Evolutionary conservation across 2,113 vertebrate species (phyloP).

Genomic region (Poecilia latipinna): DNA sequence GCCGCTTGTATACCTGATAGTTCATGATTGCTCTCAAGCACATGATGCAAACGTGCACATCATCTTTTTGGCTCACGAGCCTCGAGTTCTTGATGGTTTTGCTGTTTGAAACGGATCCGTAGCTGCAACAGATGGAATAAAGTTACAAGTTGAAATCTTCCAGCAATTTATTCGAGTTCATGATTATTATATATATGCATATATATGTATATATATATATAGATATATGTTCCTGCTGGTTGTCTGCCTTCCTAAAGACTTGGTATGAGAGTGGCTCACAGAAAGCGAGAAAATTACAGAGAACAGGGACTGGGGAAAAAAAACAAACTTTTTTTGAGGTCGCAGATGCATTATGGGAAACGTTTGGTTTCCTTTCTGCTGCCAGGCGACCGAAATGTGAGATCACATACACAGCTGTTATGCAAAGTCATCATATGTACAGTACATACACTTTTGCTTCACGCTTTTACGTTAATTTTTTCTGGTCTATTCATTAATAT

Average conservation of each 20-base stretch:
- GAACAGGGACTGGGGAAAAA: conserved; percentile 31
- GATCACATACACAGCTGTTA: conserved; percentile 33
- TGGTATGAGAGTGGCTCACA: conserved; percentile 38
- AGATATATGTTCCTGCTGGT: conserved; percentile 11
- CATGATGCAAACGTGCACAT: conserved; percentile 98
- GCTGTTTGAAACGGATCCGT: conserved; percentile 86
- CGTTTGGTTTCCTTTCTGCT: conserved; percentile 51
- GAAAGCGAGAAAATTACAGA: conserved; percentile 61
- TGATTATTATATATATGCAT: not conserved
- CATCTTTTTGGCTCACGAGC: conserved; percentile 96
- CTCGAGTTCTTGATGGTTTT: conserved; percentile 95
- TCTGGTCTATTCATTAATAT: not conserved
- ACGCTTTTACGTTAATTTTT: conserved; percentile 5
- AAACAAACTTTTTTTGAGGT: conserved; percentile 70
- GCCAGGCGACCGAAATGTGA: conserved; percentile 34
- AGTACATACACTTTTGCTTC: conserved; percentile 10
- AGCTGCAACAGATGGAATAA: conserved; percentile 79
- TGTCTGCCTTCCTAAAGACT: conserved; percentile 40
- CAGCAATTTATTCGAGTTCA: not conserved
- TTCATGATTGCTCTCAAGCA: conserved; percentile 98
- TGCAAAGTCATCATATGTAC: conserved; percentile 41
- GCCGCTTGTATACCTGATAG: conserved; percentile 87
- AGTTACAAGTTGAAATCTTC: conserved; percentile 23
- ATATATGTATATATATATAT: not conserved
- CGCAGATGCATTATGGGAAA: conserved; percentile 73